Percentiles rank a stretch among this genome's conserved stretches.
phyloP scores from a whole-genome alignment of 1,140 invertebrate genomes.

The Doryteuthis pealeii region DNA sequence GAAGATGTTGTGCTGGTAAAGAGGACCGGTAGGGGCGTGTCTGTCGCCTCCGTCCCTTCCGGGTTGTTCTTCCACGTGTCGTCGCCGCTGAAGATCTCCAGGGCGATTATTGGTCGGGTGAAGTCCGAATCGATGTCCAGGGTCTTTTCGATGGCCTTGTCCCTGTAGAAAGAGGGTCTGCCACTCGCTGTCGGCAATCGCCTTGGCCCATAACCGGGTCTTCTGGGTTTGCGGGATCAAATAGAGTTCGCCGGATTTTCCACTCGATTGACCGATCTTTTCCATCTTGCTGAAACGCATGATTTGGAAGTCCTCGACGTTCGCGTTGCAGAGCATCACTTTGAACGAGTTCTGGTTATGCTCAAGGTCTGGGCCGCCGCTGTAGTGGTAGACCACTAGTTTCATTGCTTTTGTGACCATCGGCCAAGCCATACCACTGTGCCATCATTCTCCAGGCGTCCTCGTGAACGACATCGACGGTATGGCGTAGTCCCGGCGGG shows the following conservation, averaged over 20 bases:
- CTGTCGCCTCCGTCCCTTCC: constrained; percentile 27
- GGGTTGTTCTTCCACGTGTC: constrained; percentile 40
- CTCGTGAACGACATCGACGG: constrained; percentile 53
- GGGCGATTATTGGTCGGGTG: constrained; percentile 41
- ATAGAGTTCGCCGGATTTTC: constrained; percentile 46
- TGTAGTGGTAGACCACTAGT: constrained; percentile 52
- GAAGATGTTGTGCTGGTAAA: constrained; percentile 50
- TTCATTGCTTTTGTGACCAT: constrained; percentile 51
- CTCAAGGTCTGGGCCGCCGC: constrained; percentile 48
- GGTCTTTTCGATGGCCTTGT: constrained; percentile 46
- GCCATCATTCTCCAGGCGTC: constrained; percentile 52
- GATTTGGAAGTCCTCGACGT: constrained; percentile 51
- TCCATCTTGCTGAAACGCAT: constrained; percentile 56
- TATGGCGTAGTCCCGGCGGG: constrained; percentile 52
- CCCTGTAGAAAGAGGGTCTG: constrained; percentile 38
- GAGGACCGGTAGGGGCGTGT: constrained; percentile 36
- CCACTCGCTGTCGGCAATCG: constrained; percentile 49
- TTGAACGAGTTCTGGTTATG: constrained; percentile 55
- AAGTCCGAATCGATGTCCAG: constrained; percentile 54
- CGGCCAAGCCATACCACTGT: constrained; percentile 53
- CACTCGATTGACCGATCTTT: constrained; percentile 53
- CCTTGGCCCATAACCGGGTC: constrained; percentile 49
- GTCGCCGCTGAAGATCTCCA: constrained; percentile 40
- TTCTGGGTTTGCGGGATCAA: constrained; percentile 32
- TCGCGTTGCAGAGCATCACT: constrained; percentile 43